Evolutionary conservation across 2,113 vertebrate genomes (phyloP).

Genomic region (Dromaius novaehollandiae): DNA sequence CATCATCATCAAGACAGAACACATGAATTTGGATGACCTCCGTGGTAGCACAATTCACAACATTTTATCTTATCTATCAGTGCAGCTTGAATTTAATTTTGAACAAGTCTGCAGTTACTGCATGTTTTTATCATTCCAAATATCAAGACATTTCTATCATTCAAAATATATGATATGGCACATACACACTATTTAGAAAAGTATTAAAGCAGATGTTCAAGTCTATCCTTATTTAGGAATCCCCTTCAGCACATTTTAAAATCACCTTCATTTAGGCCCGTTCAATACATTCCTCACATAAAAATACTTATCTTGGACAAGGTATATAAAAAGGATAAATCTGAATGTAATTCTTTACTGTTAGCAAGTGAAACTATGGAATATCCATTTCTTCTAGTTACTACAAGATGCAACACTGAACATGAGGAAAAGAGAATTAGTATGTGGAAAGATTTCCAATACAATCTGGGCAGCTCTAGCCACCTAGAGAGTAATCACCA

Average conservation of each 20-base stretch:
- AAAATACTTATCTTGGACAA: not conserved
- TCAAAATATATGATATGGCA: not conserved
- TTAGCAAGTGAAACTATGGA: not conserved
- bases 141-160: not conserved
- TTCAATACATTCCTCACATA: not conserved
- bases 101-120: not conserved
- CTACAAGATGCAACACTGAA: not conserved
- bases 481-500: not conserved
- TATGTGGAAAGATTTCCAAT: not conserved
- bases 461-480: not conserved
- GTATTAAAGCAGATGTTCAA: not conserved
- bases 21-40: not conserved
- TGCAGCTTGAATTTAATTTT: not conserved
- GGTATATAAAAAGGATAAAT: not conserved
- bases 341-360: not conserved
- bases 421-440: not conserved
- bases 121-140: not conserved
- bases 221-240: not conserved
- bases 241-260: not conserved
- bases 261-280: not conserved
- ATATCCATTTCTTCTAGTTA: not conserved
- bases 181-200: not conserved
- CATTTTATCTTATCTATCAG: not conserved
- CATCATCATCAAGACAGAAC: not conserved
- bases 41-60: not conserved